These are phyloP conservation scores for Campoplex capitator DNA, from an alignment of 2,888 invertebrate species.

Conservation along the genomic window DNA sequence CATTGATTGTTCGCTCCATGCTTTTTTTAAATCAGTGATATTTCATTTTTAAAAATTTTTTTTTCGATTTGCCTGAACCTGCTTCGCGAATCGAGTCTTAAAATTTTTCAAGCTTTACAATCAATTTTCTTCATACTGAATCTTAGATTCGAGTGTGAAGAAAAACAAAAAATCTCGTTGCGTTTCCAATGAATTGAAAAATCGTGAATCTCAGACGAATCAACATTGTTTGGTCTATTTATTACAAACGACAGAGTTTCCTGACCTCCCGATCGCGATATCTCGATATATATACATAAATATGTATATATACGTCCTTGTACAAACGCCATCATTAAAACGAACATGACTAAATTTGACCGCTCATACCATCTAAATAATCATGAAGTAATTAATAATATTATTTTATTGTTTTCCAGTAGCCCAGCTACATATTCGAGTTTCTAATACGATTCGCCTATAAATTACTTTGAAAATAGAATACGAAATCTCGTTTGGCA, in stretches of 20 bases:
- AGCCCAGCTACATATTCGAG: conserved; percentile 66
- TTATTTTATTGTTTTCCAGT: conserved; percentile 51
- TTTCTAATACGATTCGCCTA: conserved; percentile 52
- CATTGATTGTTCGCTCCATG: background rate
- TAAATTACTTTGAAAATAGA: conserved; percentile 64
- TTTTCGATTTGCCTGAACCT: background rate
- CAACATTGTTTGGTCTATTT: background rate
- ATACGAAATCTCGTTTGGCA: conserved; percentile 60
- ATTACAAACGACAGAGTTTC: background rate
- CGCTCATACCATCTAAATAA: background rate
- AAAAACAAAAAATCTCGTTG: background rate
- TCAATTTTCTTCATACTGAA: background rate
- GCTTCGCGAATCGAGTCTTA: background rate
- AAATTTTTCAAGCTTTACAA: background rate
- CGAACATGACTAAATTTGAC: background rate
- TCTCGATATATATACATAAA: too few species aligned
- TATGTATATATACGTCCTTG: conserved; percentile 4
- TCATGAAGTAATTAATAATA: conserved; percentile 4
- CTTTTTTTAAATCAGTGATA: background rate
- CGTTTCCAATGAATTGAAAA: background rate
- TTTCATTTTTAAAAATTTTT: background rate
- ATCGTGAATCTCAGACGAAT: background rate
- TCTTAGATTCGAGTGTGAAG: background rate
- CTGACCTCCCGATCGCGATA: background rate
- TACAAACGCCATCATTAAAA: conserved; percentile 18